phyloP scores from a whole-genome alignment of 2,888 invertebrate genomes.

The Amphipyra tragopoginis region DNA sequence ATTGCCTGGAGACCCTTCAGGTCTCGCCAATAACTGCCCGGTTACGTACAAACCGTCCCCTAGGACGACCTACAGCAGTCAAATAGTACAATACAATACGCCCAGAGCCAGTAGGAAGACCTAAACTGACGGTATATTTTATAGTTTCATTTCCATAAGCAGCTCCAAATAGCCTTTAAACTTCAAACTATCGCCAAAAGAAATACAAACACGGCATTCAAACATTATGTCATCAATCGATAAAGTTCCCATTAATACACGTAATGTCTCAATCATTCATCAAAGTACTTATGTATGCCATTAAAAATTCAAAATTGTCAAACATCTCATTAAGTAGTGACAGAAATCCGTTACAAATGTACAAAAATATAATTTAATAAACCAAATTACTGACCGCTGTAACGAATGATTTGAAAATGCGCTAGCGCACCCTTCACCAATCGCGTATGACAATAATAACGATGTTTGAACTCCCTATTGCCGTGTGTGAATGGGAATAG shows the following conservation, averaged over 20 bases:
- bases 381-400: slow-evolving; percentile 36
- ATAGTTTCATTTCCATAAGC: too few species aligned
- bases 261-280: slow-evolving; percentile 35
- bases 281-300: not conserved
- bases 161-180: not conserved
- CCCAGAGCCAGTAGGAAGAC: too few species aligned
- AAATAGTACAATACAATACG: too few species aligned
- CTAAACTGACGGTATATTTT: too few species aligned
- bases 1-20: too few species aligned
- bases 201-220: not conserved
- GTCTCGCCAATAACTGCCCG: too few species aligned
- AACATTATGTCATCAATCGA: slow-evolving; percentile 1
- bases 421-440: slow-evolving; percentile 39
- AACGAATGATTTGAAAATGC: slow-evolving; percentile 34
- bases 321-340: slow-evolving; percentile 27
- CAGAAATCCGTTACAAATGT: slow-evolving; percentile 45
- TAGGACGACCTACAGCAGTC: too few species aligned
- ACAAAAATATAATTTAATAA: slow-evolving; percentile 46
- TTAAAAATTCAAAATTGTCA: slow-evolving; percentile 43
- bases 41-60: too few species aligned
- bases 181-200: not conserved
- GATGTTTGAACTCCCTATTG: slow-evolving; percentile 11
- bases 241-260: not conserved
- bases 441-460: slow-evolving; percentile 33
- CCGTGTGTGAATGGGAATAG: not conserved